Conservation (phyloP, 1,140 invertebrate genomes). For the Achroia grisella region DNA sequence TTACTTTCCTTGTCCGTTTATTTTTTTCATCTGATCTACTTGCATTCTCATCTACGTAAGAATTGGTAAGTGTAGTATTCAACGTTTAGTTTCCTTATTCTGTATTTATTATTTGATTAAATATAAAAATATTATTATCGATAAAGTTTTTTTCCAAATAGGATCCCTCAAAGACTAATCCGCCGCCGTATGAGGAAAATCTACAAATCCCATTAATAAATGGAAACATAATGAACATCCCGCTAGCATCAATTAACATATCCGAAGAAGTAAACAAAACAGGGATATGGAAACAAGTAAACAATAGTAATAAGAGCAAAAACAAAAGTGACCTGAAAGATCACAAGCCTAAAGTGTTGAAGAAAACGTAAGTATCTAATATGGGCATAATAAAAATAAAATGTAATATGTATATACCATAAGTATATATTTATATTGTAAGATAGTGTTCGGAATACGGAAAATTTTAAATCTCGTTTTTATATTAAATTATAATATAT, state of each 20-base stretch:
- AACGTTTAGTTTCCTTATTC: background rate
- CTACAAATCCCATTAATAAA: constrained; percentile 91
- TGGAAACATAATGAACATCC: constrained; percentile 94
- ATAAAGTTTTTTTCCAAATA: constrained; percentile 39
- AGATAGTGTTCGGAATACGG: no score
- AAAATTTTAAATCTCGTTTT: no score
- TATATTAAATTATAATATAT: no score
- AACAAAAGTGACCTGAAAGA: constrained; percentile 45
- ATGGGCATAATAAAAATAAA: no score
- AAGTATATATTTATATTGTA: no score
- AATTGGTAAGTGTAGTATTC: constrained; percentile 8
- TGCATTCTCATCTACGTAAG: background rate
- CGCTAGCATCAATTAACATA: constrained; percentile 91
- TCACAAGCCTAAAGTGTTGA: constrained; percentile 49
- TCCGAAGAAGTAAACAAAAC: constrained; percentile 95
- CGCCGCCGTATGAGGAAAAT: constrained; percentile 76
- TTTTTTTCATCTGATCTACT: constrained; percentile 1
- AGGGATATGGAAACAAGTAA: constrained; percentile 95
- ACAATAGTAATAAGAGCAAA: constrained; percentile 67
- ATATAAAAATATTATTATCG: background rate
- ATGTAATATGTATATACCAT: no score
- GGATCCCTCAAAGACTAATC: constrained; percentile 53
- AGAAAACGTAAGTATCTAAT: constrained; percentile 70
- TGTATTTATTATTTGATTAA: background rate
- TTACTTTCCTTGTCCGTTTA: constrained; percentile 15